Conservation (phyloP, 2,113 vertebrate genomes). For the Takifugu bimaculatus region DNA sequence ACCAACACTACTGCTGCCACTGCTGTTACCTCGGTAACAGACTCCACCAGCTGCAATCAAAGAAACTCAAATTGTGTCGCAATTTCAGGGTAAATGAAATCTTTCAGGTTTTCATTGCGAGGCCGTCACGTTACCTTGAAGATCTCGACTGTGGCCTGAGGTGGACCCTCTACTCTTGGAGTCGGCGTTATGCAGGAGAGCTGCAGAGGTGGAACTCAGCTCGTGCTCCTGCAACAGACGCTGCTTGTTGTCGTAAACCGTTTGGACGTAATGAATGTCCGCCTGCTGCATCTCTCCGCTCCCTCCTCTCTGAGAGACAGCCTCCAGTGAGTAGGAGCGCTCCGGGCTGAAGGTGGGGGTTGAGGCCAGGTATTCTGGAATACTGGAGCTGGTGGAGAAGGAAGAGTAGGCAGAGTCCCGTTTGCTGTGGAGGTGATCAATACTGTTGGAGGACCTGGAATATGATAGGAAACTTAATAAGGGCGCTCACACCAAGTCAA, state of each 20-base stretch:
- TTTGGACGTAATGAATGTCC: constrained; percentile 82
- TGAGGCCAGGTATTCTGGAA: constrained; percentile 81
- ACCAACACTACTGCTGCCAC: constrained; percentile 21
- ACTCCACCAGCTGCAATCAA: constrained; percentile 33
- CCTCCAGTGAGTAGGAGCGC: constrained; percentile 79
- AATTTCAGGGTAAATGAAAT: neutral
- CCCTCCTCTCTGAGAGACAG: constrained; percentile 59
- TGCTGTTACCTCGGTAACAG: constrained; percentile 49
- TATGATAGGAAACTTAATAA: neutral
- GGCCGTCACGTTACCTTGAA: constrained; percentile 29
- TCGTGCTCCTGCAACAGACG: constrained; percentile 40
- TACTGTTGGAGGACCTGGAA: constrained; percentile 91
- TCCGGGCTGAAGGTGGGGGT: constrained; percentile 73
- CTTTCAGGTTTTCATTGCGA: neutral
- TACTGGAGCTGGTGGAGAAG: constrained; percentile 93
- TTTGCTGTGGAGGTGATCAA: constrained; percentile 93
- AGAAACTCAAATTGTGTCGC: too few species aligned
- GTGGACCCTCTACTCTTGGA: constrained; percentile 12
- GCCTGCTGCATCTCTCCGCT: constrained; percentile 81
- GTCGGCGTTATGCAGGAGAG: constrained; percentile 22
- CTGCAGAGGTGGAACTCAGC: constrained; percentile 29
- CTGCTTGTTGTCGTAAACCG: constrained; percentile 77
- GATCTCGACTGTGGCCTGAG: constrained; percentile 21
- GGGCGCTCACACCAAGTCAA: too few species aligned
- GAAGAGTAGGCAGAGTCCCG: constrained; percentile 96